A percentile compares a stretch with the other conserved stretches of the same genome.
phyloP scores from a whole-genome alignment of 2,113 vertebrate genomes.

The Falcunculus frontatus region DNA sequence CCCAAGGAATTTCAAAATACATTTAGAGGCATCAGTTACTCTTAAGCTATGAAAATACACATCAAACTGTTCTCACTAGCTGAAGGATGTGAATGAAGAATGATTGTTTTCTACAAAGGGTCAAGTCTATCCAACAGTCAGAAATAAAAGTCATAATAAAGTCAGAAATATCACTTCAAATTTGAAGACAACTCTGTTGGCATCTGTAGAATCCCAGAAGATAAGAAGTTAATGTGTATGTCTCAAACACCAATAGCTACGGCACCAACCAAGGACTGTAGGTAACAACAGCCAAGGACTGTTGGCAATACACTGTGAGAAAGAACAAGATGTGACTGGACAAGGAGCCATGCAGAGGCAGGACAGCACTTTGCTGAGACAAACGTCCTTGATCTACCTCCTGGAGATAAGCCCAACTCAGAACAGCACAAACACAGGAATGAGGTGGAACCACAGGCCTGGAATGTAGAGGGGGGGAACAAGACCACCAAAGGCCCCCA shows the following conservation, averaged over 20 bases:
- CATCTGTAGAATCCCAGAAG: not conserved
- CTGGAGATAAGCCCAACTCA: not conserved
- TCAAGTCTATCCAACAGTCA: not conserved
- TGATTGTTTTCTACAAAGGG: not conserved
- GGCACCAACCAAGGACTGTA: not conserved
- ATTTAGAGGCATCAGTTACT: not conserved
- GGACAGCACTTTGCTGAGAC: not conserved
- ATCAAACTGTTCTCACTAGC: not conserved
- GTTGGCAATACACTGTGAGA: not conserved
- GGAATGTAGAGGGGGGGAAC: not conserved
- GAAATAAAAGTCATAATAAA: not conserved
- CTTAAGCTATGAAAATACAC: not conserved
- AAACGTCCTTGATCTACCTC: not conserved
- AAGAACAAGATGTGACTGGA: not conserved
- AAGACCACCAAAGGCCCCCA: not conserved
- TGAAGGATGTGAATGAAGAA: not conserved
- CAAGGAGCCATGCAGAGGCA: not conserved
- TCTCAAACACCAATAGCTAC: not conserved
- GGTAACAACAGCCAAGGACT: not conserved
- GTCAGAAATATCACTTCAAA: not conserved
- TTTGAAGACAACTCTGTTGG: not conserved
- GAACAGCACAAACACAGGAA: not conserved
- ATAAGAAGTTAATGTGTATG: not conserved
- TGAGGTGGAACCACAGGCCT: not conserved
- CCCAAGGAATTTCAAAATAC: not conserved